phyloP scores from a whole-genome alignment of 2,888 invertebrate species.

The Folsomia manolachei region DNA sequence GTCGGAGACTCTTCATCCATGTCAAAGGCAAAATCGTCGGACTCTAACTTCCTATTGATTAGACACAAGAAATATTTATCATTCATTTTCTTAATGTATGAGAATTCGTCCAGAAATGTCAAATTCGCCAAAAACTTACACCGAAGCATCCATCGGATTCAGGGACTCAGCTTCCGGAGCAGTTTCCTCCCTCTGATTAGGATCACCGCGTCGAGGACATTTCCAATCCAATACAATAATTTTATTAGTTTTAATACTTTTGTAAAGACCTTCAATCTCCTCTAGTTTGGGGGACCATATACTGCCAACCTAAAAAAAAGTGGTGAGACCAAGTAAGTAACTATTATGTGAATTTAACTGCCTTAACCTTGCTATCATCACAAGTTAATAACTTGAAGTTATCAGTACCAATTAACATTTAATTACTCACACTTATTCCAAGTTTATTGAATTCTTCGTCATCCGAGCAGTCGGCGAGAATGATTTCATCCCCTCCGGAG shows the following conservation, averaged over 20 bases:
- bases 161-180: slow-evolving; percentile 38
- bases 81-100: neutral
- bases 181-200: slow-evolving; percentile 49
- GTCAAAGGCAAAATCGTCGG: slow-evolving; percentile 77
- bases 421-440: slow-evolving; percentile 35
- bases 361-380: neutral
- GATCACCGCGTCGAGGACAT: slow-evolving; percentile 53
- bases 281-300: slow-evolving; percentile 61
- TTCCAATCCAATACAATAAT: slow-evolving; percentile 53
- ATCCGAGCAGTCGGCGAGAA: slow-evolving; percentile 44
- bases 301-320: slow-evolving; percentile 30
- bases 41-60: neutral
- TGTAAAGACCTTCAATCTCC: slow-evolving; percentile 70
- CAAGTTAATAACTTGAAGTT: neutral
- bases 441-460: slow-evolving; percentile 39
- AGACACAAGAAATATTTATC: neutral
- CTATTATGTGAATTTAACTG: too few species aligned
- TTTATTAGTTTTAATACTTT: slow-evolving; percentile 63
- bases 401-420: neutral
- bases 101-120: neutral
- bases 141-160: slow-evolving; percentile 24
- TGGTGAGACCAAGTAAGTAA: neutral
- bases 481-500: slow-evolving; percentile 16
- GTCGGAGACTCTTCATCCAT: slow-evolving; percentile 69
- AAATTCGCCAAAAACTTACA: slow-evolving; percentile 17